Conservation (phyloP, 2,888 invertebrate genomes). For the Cataglyphis livida region DNA sequence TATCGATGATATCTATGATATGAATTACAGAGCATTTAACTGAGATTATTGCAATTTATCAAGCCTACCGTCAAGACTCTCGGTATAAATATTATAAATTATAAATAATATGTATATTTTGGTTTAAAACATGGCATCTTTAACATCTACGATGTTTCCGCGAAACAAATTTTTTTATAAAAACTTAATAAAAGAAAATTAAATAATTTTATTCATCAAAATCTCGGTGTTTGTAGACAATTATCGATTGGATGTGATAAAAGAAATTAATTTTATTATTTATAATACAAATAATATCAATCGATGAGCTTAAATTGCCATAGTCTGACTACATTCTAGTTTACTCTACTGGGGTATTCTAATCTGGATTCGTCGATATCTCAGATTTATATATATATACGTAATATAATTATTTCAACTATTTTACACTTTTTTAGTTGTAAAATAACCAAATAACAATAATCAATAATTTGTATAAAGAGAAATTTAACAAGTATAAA, state of each 20-base stretch:
- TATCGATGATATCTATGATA: slow-evolving; percentile 63
- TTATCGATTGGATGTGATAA: neutral
- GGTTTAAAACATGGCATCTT: neutral
- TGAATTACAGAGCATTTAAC: slow-evolving; percentile 69
- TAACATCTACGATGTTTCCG: neutral
- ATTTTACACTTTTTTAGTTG: neutral
- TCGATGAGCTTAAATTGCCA: neutral
- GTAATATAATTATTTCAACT: neutral
- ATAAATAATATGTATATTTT: neutral
- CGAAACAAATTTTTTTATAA: neutral
- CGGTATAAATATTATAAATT: slow-evolving; percentile 41
- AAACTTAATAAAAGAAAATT: neutral
- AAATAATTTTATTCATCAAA: neutral
- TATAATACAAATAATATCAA: neutral
- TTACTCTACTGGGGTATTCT: neutral
- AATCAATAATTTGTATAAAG: neutral
- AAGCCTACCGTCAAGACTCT: slow-evolving; percentile 39
- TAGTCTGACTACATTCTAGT: neutral
- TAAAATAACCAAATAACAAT: neutral
- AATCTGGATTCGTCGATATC: neutral
- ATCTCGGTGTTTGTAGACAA: neutral
- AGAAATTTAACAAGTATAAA: neutral
- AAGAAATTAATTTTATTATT: neutral
- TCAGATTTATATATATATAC: neutral
- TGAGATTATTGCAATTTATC: slow-evolving; percentile 70